Base-by-base conservation (phyloP, 2,797 vertebrate genomes). In the Bovichtus diacanthus region DNA sequence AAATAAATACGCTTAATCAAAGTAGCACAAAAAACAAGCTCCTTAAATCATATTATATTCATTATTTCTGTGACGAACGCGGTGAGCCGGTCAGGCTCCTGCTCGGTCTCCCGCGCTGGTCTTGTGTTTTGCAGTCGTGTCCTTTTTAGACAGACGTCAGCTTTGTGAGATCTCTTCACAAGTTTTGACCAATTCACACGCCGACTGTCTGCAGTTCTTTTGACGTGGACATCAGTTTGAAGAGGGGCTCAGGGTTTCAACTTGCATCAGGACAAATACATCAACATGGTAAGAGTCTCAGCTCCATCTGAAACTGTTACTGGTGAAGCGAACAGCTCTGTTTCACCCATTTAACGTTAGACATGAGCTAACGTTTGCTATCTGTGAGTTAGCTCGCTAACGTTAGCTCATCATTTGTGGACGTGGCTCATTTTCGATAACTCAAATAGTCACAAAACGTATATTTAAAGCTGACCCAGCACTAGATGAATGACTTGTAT, bases 121-220 rank as follows among this genome's bases (percentile, higher is more conserved):
- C 95, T 86, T 94, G 36, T 51, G 39, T 65, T 88, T 76, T 84
- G 94, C 90, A 89, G 93, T 95, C 95, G 95, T 96, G 95, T 95
- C 95, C 92, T 95, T 95, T 92, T 92, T 82, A 90, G 90, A 80
- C 63, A 12, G 51, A 67, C 94, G 94, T 96, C 93, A 95, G 91
- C 94, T 64, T 71, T 88, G 56, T 54, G 67, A 16, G 60, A 19
- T 80, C 87, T 86, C 81, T 87, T 83, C 88, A 70, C 29, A 79
- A 81, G 78, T 84, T 90, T 77, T 73, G 72, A 75, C 64, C 80
- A 78, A 70, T 75, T 87, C 73, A 27, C 19, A 55, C 70, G 25
- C 29, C 15, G 25, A 25, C 64, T 23, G 68, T 18, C 58, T 76
- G 65, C 78, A 19, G 13, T 61, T 77, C 65, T 46, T 86, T 62